These are phyloP conservation scores for Podarcis lilfordi DNA, from an alignment of 2,797 vertebrate genomes.

Conservation along the genomic window DNA sequence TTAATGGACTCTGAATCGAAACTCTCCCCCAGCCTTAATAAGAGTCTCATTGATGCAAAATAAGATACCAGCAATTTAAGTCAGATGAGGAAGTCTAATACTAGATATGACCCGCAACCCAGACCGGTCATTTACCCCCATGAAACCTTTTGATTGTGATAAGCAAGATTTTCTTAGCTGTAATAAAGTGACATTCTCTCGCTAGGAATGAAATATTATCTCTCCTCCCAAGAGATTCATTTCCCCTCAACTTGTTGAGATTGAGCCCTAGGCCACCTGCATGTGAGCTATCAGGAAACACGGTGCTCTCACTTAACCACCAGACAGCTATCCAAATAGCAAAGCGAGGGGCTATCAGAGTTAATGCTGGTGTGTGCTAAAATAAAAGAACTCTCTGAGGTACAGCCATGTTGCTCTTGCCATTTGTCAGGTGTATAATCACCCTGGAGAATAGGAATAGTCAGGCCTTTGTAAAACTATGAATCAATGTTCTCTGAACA, in stretches of 20 bases:
- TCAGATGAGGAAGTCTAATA: fast-evolving
- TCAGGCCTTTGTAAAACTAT: slow-evolving; percentile 73
- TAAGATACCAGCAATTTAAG: background rate
- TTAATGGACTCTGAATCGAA: no score
- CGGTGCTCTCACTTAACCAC: slow-evolving; percentile 71
- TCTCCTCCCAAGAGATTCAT: slow-evolving; percentile 49
- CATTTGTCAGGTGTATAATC: slow-evolving; percentile 76
- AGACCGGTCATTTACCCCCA: background rate
- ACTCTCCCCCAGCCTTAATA: no score
- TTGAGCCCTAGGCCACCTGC: slow-evolving; percentile 67
- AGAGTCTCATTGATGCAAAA: background rate
- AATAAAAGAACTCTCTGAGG: slow-evolving; percentile 66
- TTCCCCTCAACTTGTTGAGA: slow-evolving; percentile 65
- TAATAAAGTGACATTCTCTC: background rate
- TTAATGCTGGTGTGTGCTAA: slow-evolving; percentile 64
- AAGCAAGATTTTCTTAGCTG: background rate
- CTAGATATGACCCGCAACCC: background rate
- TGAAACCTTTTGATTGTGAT: background rate
- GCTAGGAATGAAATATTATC: slow-evolving; percentile 27
- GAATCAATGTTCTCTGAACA: slow-evolving; percentile 74
- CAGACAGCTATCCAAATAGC: slow-evolving; percentile 79
- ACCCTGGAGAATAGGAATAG: slow-evolving; percentile 73
- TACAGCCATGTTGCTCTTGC: slow-evolving; percentile 71
- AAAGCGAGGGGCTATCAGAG: slow-evolving; percentile 65
- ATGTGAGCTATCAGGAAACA: slow-evolving; percentile 67